phyloP scores from a whole-genome alignment of 92 coral and sea anemone genomes.

The Epizoanthus fatuus region DNA sequence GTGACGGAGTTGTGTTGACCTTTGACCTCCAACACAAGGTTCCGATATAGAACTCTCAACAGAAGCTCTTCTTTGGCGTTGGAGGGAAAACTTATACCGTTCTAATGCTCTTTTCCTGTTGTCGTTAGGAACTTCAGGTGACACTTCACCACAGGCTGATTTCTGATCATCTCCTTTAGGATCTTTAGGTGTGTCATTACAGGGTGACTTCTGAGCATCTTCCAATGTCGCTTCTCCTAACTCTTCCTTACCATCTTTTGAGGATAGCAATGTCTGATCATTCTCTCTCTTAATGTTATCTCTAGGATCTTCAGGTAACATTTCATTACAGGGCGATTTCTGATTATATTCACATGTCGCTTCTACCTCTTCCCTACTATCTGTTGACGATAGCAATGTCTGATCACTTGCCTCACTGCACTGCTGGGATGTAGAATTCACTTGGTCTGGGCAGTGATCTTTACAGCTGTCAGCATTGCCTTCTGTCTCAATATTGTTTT shows the following conservation, averaged over 20 bases:
- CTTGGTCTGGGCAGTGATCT: neutral
- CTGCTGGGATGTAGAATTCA: neutral
- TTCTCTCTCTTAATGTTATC: neutral
- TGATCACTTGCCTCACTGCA: conserved; percentile 4
- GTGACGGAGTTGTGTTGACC: too few relatives aligned
- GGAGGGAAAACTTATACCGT: neutral
- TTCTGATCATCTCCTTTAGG: neutral
- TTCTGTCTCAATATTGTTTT: too few relatives aligned
- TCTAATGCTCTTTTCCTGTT: neutral
- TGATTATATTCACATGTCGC: too few relatives aligned
- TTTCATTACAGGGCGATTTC: too few relatives aligned
- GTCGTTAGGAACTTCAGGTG: neutral
- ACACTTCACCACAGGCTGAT: neutral
- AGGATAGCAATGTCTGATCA: too few relatives aligned
- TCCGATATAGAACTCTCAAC: neutral
- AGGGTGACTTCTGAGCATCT: too few relatives aligned
- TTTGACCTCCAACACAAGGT: too few relatives aligned
- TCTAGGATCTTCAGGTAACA: neutral
- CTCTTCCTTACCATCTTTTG: too few relatives aligned
- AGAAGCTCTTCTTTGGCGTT: neutral
- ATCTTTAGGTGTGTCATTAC: too few relatives aligned
- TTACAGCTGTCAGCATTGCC: neutral
- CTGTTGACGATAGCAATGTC: neutral
- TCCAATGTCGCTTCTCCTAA: too few relatives aligned
- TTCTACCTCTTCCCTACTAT: neutral